These are phyloP conservation scores for Dynastes maya DNA, from an alignment of 2,888 invertebrate species.

Conservation along the genomic window DNA sequence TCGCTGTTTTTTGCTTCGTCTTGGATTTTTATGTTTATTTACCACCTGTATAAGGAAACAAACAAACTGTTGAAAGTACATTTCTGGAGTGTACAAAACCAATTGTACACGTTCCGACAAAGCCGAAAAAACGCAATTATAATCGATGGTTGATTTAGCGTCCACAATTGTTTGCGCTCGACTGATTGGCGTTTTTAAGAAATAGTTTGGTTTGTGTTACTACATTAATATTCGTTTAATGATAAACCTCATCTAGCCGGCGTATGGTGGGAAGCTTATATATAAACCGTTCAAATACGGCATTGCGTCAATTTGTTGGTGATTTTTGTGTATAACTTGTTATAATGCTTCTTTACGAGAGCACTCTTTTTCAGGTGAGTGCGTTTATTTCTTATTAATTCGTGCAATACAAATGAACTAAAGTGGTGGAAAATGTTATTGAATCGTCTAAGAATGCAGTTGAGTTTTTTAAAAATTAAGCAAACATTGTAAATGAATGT, in stretches of 20 bases:
- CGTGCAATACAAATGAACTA: neutral
- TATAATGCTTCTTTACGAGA: slow-evolving; percentile 66
- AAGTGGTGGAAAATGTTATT: neutral
- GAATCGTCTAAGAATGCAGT: no score
- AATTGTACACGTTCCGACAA: neutral
- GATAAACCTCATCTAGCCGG: slow-evolving; percentile 32
- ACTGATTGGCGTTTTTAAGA: slow-evolving; percentile 63
- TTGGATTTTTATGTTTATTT: neutral
- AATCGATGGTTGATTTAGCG: slow-evolving; percentile 62
- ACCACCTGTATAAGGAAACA: neutral
- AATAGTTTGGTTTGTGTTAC: slow-evolving; percentile 57
- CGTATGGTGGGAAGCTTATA: slow-evolving; percentile 64
- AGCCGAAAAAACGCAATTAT: slow-evolving; percentile 24
- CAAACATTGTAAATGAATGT: no score
- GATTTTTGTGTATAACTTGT: slow-evolving; percentile 54
- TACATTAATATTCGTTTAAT: slow-evolving; percentile 62
- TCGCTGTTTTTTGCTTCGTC: neutral
- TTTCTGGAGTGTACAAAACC: slow-evolving; percentile 5
- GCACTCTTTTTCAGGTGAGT: slow-evolving; percentile 66
- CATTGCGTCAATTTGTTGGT: slow-evolving; percentile 61
- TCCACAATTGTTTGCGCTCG: slow-evolving; percentile 66
- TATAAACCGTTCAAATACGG: slow-evolving; percentile 65
- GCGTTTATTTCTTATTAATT: slow-evolving; percentile 49
- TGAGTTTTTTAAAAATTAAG: no score
- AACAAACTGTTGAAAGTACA: neutral